phyloP scores from a whole-genome alignment of 2,888 invertebrate species.

The Papilio gigon region DNA sequence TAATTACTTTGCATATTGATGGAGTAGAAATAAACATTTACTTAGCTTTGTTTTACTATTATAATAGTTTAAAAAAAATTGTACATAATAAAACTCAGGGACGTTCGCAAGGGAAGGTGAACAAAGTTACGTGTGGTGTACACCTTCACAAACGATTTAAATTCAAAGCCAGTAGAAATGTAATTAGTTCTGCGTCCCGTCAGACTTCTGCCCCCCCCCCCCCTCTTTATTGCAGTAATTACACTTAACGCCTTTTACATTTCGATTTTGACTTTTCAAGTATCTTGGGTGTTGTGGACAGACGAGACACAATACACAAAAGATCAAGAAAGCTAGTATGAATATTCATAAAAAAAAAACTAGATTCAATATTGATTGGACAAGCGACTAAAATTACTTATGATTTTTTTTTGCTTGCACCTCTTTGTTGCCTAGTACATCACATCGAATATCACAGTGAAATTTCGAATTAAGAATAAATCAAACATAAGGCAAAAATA shows the following conservation, averaged over 20 bases:
- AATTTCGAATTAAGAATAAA: no score
- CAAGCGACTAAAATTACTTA: no score
- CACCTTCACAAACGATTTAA: conserved; percentile 66
- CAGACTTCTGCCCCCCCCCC: conserved; percentile 70
- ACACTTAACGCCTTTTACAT: conserved; percentile 75
- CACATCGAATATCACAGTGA: no score
- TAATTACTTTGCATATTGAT: neutral
- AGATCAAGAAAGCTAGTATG: neutral
- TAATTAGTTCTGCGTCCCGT: conserved; percentile 76
- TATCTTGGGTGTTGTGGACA: conserved; percentile 20
- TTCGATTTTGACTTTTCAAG: conserved; percentile 47
- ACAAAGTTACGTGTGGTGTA: conserved; percentile 37
- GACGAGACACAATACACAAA: neutral
- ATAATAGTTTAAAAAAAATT: neutral
- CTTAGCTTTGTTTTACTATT: neutral
- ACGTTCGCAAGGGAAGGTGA: conserved; percentile 1
- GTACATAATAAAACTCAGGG: conserved; percentile 14
- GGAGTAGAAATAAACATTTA: neutral
- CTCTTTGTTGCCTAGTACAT: no score
- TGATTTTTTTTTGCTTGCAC: no score
- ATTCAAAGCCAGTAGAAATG: conserved; percentile 79
- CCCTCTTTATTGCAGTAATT: conserved; percentile 76
- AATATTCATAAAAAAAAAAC: no score
- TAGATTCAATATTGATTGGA: no score
- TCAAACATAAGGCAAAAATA: neutral